These are phyloP conservation scores for Epizoanthus illoricatus DNA, from an alignment of 92 coral and sea anemone genomes.

Conservation along the genomic window DNA sequence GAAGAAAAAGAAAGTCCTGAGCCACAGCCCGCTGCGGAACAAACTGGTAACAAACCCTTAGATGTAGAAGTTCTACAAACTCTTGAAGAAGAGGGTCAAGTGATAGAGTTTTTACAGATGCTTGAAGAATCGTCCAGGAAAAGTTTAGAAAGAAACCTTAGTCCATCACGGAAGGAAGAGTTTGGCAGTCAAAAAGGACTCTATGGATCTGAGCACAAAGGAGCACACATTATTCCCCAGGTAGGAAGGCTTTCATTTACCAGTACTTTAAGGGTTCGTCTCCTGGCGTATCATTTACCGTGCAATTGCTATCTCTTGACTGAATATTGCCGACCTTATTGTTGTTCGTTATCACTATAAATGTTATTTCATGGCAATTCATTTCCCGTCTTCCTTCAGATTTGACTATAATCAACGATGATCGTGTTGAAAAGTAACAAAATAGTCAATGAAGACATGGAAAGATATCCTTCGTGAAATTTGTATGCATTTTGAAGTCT, in stretches of 20 bases:
- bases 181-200: background rate
- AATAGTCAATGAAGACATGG: no score
- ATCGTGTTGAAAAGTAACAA: no score
- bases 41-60: background rate
- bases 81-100: conserved; percentile 38
- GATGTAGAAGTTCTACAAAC: conserved; percentile 15
- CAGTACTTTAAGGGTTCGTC: no score
- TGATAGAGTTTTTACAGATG: conserved; percentile 33
- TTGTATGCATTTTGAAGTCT: no score
- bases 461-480: no score
- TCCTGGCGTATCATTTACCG: no score
- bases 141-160: conserved; percentile 29
- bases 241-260: background rate
- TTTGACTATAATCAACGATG: no score
- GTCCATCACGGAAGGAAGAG: conserved; percentile 24
- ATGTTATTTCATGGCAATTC: no score
- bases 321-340: no score
- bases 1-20: background rate
- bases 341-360: no score
- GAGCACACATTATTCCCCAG: conserved; percentile 2
- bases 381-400: no score
- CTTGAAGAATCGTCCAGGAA: conserved; percentile 30
- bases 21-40: background rate
- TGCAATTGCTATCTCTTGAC: no score
- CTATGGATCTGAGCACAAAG: background rate